Evolutionary conservation across 1,140 invertebrate species (phyloP), one percentile per base, ranked within the genome.

Genomic region (Sitodiplosis mosellana): DNA sequence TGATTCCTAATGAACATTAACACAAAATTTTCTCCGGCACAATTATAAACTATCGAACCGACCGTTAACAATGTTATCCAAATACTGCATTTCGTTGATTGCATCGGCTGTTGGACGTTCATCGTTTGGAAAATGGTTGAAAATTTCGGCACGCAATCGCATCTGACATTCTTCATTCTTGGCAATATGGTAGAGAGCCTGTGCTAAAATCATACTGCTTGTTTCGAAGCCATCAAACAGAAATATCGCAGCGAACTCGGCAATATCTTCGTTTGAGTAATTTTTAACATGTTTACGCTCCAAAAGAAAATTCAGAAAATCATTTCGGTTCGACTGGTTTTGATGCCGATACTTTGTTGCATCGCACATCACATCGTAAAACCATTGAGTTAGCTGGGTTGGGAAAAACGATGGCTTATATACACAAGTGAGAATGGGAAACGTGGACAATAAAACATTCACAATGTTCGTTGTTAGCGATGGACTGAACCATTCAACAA

Each of bases 211-310:
- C 14, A 15, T 15, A 6, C n/a, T 18, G 7, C 7, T 37, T 1
- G 33, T 47, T 36, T 47, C 45, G 20, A 37, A 37, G 2, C 33
- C 45, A 47, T 47, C 45, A 12, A 18, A 34, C 5, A 47, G 34
- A 15, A 47, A 47, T 6, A 17, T 47, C 10, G 34, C 33, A 19
- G 19, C 17, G 34, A 34, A 19, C 3, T n/a, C 34, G 18, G 45
- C 34, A 18, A 38, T 19, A 6, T 47, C 45, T 37, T 3, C 12
- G 17, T n/a, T 12, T 2, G 33, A 20, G 17, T 34, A 7, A 18
- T 20, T 10, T 33, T 47, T 47, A n/a, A 34, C 34, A 2, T 47
- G 2, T 12, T 20, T 20, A 2, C 33, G 36, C 12, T 47, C 33
- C 10, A 47, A 4, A 6, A 47, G 34, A 38, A 34, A 38, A 37